Conservation (phyloP, 2,113 vertebrate species). For the Pseudorectes ferrugineus region DNA sequence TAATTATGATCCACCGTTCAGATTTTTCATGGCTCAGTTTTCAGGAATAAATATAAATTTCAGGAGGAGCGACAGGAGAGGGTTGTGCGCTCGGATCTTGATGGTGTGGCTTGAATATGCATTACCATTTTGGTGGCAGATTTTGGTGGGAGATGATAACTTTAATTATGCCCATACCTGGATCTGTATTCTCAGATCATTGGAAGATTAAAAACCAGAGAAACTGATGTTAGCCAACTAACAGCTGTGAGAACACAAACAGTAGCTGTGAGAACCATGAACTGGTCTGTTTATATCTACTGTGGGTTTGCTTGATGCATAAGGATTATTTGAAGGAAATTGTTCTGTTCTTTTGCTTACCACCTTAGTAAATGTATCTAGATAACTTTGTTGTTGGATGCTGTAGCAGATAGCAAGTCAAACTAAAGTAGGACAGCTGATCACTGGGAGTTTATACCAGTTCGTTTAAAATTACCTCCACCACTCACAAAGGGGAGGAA, state of each 20-base stretch:
- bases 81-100: not conserved
- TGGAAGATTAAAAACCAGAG: not conserved
- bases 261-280: not conserved
- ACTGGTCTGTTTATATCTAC: not conserved
- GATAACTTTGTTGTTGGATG: not conserved
- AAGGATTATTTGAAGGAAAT: not conserved
- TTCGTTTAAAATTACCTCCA: not conserved
- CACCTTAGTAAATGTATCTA: not conserved
- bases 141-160: not conserved
- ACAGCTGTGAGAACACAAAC: not conserved
- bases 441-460: not conserved
- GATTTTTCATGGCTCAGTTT: not conserved
- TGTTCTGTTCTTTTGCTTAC: not conserved
- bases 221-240: not conserved
- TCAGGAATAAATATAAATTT: not conserved
- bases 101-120: not conserved
- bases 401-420: not conserved
- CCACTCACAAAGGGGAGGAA: not conserved
- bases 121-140: not conserved
- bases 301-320: not conserved
- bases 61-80: accelerated
- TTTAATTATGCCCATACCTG: not conserved
- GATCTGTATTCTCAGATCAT: not conserved
- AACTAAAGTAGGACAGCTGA: not conserved
- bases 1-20: not conserved